phyloP scores from a whole-genome alignment of 2,113 vertebrate species.

The Mustelus asterias region DNA sequence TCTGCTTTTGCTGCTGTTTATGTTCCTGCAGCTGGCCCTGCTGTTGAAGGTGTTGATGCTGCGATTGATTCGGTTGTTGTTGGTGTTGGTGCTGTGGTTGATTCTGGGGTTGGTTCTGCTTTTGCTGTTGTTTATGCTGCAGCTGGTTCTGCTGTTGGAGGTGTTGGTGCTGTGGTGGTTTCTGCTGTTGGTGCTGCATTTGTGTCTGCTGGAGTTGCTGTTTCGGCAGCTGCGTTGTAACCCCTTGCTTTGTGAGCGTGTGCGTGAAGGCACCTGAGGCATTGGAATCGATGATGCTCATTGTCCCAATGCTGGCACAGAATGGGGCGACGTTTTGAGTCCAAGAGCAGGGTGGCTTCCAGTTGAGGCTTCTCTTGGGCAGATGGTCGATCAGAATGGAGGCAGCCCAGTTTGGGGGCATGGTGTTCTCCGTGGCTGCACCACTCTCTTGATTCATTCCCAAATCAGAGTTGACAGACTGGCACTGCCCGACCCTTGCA shows the following conservation, averaged over 20 bases:
- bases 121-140: constrained; percentile 51
- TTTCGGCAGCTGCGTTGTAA: constrained; percentile 55
- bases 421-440: background rate
- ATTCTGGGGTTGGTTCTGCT: constrained; percentile 57
- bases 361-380: constrained; percentile 63
- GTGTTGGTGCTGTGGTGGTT: constrained; percentile 33
- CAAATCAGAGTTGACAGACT: background rate
- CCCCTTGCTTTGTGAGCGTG: constrained; percentile 54
- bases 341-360: constrained; percentile 70
- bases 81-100: constrained; percentile 37
- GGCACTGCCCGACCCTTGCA: background rate
- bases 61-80: constrained; percentile 51
- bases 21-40: constrained; percentile 42
- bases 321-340: constrained; percentile 66
- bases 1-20: constrained; percentile 41
- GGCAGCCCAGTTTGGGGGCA: constrained; percentile 4
- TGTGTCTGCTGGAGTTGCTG: constrained; percentile 47
- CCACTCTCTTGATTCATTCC: background rate
- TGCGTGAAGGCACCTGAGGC: constrained; percentile 52
- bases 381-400: constrained; percentile 39
- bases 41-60: constrained; percentile 70
- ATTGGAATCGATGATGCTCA: constrained; percentile 55
- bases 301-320: constrained; percentile 55
- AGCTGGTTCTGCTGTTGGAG: constrained; percentile 64
- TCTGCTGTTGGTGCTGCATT: constrained; percentile 65